A percentile compares a stretch with the other conserved stretches of the same genome.
Evolutionary conservation across 2,113 vertebrate species (phyloP).

Genomic region (Mastomys natalensis): DNA sequence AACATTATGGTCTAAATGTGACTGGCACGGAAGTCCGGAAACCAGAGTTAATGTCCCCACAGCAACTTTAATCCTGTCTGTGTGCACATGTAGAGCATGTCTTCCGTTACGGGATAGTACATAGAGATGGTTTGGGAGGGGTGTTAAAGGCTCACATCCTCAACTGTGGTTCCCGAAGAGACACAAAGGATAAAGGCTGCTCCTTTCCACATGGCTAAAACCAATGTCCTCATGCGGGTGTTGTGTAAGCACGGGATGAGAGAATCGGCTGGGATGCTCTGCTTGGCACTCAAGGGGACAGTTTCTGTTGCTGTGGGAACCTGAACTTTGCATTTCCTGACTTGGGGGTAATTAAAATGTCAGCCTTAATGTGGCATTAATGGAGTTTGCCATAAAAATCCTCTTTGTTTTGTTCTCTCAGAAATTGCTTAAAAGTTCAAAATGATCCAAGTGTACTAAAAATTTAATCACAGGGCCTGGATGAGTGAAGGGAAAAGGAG

Average conservation of each 20-base stretch:
- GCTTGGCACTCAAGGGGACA: slow-evolving; percentile 78
- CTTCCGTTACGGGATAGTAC: slow-evolving; percentile 63
- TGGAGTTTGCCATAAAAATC: slow-evolving; percentile 81
- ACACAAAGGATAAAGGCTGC: slow-evolving; percentile 48
- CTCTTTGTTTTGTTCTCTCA: slow-evolving; percentile 80
- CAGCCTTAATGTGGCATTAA: slow-evolving; percentile 84
- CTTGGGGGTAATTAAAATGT: slow-evolving; percentile 84
- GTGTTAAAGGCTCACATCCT: slow-evolving; percentile 62
- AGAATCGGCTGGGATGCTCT: slow-evolving; percentile 67
- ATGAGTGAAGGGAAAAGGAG: not conserved
- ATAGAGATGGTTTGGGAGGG: slow-evolving; percentile 55
- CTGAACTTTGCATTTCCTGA: slow-evolving; percentile 84
- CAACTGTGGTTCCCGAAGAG: slow-evolving; percentile 69
- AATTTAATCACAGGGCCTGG: slow-evolving; percentile 64
- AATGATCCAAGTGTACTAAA: slow-evolving; percentile 75
- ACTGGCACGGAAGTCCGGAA: slow-evolving; percentile 84
- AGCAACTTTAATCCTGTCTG: slow-evolving; percentile 83
- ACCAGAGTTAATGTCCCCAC: slow-evolving; percentile 83
- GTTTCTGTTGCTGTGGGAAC: slow-evolving; percentile 83
- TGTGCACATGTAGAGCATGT: slow-evolving; percentile 70
- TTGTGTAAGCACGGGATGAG: slow-evolving; percentile 72
- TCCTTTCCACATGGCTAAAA: slow-evolving; percentile 53
- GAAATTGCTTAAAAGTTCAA: slow-evolving; percentile 79
- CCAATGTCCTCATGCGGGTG: slow-evolving; percentile 44
- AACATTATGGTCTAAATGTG: slow-evolving; percentile 84